Conservation (phyloP, 2,888 invertebrate species). For the Drosophila diplacantha region DNA sequence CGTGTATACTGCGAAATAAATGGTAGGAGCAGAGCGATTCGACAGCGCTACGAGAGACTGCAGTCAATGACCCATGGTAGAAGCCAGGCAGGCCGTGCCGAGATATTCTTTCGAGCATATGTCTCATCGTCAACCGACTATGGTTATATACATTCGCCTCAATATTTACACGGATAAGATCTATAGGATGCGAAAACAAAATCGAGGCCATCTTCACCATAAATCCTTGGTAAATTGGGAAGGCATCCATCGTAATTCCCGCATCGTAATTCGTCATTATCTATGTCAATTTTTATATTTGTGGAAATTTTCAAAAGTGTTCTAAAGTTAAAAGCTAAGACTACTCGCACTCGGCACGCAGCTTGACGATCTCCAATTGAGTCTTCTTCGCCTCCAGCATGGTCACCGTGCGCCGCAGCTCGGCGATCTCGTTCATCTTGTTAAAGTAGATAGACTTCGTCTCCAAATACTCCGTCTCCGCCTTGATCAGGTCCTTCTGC, state of each 20-base stretch:
- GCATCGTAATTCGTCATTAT: constrained; percentile 18
- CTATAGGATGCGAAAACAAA: constrained; percentile 29
- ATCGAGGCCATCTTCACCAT: constrained; percentile 17
- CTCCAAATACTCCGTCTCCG: constrained; percentile 38
- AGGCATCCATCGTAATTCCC: constrained; percentile 9
- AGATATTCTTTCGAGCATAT: constrained; percentile 16
- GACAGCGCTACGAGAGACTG: constrained; percentile 7
- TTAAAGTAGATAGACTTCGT: constrained; percentile 29
- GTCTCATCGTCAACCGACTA: background rate
- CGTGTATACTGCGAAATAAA: constrained; percentile 3
- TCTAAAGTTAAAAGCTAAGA: background rate
- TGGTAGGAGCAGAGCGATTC: constrained; percentile 1
- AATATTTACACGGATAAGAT: constrained; percentile 33
- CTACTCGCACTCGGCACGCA: constrained; percentile 42
- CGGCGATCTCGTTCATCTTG: constrained; percentile 35
- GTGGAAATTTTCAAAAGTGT: constrained; percentile 1
- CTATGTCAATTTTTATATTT: constrained; percentile 11
- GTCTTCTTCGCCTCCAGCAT: constrained; percentile 43
- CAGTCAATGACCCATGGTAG: constrained; percentile 16
- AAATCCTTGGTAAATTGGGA: background rate
- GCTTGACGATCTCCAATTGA: constrained; percentile 34
- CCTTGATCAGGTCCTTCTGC: constrained; percentile 39
- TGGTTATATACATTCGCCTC: constrained; percentile 19
- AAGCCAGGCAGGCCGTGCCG: constrained; percentile 20
- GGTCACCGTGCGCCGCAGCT: constrained; percentile 35